Conservation (phyloP, 2,888 invertebrate genomes). For the Folsomia candida region DNA sequence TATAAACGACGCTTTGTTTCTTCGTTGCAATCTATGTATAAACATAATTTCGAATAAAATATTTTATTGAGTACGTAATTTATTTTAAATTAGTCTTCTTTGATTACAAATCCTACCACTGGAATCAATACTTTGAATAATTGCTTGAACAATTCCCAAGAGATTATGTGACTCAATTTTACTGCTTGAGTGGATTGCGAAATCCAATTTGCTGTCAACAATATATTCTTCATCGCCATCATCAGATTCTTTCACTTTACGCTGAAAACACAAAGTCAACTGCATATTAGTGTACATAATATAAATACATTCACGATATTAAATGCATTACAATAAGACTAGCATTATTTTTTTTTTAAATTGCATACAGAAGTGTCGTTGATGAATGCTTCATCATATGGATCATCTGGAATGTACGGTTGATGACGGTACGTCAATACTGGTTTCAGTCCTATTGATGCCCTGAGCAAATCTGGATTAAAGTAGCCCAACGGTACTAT, state of each 20-base stretch:
- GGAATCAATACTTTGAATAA: slow-evolving; percentile 85
- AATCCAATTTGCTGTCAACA: slow-evolving; percentile 67
- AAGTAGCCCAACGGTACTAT: slow-evolving; percentile 86
- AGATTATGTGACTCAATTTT: slow-evolving; percentile 63
- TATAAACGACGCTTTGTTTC: slow-evolving; percentile 93
- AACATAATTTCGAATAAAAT: not conserved
- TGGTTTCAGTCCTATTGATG: slow-evolving; percentile 70
- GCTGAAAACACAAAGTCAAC: not conserved
- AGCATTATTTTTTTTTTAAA: not conserved
- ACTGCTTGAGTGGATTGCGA: too few species aligned
- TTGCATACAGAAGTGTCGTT: slow-evolving; percentile 73
- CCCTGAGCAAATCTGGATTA: slow-evolving; percentile 78
- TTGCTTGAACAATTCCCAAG: slow-evolving; percentile 83
- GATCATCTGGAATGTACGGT: slow-evolving; percentile 69
- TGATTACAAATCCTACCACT: slow-evolving; percentile 58
- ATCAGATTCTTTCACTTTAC: slow-evolving; percentile 59
- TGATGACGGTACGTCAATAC: slow-evolving; percentile 61
- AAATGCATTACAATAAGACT: too few species aligned
- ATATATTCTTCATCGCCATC: slow-evolving; percentile 69
- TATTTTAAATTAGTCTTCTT: not conserved
- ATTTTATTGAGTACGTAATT: not conserved
- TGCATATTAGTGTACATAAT: too few species aligned
- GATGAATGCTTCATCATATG: slow-evolving; percentile 87
- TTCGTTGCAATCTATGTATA: slow-evolving; percentile 61
- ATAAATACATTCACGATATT: too few species aligned